Base-by-base conservation (phyloP, 37 sponge, comb jelly and placozoan species). In the Bolinopsis microptera region DNA sequence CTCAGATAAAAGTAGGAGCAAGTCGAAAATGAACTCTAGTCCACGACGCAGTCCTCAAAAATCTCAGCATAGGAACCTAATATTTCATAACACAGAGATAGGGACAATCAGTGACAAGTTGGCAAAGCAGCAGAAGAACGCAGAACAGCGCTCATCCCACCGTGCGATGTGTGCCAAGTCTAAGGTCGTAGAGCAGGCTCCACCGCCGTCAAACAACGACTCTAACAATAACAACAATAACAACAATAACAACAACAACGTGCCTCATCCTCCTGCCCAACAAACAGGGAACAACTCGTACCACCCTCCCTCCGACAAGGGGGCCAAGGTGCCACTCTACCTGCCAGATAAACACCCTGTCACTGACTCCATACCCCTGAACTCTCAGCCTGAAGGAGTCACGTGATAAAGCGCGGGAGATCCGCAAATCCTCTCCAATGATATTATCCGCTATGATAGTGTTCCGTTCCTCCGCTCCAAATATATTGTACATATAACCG, bases 51-150 rank as follows among this genome's bases (percentile, higher is more conserved):
- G 82, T 22, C 82, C 82, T 30, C 38, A 33, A 8, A 80, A 80
- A 80, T 21, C 82, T 16, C 74, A 70, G 26, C 82, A 33, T 30
- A 33, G 82, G 37, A 80, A 80, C 82, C 37, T 80, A 8, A 80
- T 80, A 3, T 80, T 80, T 30, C 82, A 80, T 37, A 80, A 80
- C 82, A 80, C 82, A 33, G 82, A 80, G 82, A 35, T 80, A 2
- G 38, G 38, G 82, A 80, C 38, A 36, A 80, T 80, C 35, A 80
- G 82, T 30, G 82, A 80, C 38, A 80, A 80, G 82, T 34, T 80
- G 38, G 82, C 82, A 13, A 80, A 80, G 38, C 82, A 80, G 38
- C 82, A 80, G 38, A 33, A 35, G 38, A 80, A 80, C 23, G 82
- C 82, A 5, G 82, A 80, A 36, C 38, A 80, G 82, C 24, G 38